A percentile compares a stretch with the other conserved stretches of the same genome.
Evolutionary conservation across 2,797 vertebrate genomes (phyloP).

Genomic region (Glyptemys insculpta): DNA sequence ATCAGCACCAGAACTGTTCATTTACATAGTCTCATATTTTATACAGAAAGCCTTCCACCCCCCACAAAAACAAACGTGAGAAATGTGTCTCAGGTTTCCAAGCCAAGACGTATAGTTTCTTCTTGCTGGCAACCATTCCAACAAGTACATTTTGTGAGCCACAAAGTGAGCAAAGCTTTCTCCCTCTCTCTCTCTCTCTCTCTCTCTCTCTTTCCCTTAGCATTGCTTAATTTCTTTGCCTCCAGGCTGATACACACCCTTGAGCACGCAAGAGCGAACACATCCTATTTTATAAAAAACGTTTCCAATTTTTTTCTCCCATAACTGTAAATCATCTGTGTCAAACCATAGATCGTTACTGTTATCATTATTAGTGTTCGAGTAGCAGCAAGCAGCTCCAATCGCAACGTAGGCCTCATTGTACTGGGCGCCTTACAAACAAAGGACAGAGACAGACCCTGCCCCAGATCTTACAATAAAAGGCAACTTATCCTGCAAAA

Average conservation of each 20-base stretch:
- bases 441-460: background rate
- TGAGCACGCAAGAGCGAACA: constrained; percentile 37
- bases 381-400: accelerated
- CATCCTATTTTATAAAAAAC: constrained; percentile 34
- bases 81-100: background rate
- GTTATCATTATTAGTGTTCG: accelerated
- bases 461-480: accelerated
- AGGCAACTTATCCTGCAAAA: background rate
- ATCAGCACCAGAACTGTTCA: background rate
- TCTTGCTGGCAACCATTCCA: constrained; percentile 15
- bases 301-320: constrained; percentile 30
- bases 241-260: constrained; percentile 47
- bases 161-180: background rate
- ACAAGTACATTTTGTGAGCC: constrained; percentile 16
- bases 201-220: background rate
- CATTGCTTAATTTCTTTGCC: constrained; percentile 27
- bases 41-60: background rate
- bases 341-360: background rate
- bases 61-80: background rate
- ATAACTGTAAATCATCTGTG: constrained; percentile 18
- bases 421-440: accelerated
- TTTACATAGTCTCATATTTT: background rate
- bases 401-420: accelerated
- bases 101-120: background rate
- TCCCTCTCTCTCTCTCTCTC: background rate